Percentiles rank a stretch among this genome's conserved stretches.
Conservation (phyloP, 2,113 vertebrate species). For the Embiotoca jacksoni region DNA sequence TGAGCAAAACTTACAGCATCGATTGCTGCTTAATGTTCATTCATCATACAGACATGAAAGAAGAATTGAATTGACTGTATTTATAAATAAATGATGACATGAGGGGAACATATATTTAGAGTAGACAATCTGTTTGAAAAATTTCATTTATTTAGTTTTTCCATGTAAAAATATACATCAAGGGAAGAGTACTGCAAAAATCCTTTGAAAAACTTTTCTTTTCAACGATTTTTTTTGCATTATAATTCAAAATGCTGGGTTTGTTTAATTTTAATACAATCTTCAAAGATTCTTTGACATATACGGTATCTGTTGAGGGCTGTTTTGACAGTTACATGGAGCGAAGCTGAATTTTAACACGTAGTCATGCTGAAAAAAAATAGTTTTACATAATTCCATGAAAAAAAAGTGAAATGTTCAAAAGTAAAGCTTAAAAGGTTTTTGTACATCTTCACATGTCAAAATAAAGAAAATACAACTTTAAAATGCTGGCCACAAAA, state of each 20-base stretch:
- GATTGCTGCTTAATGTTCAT: background rate
- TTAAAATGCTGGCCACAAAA: background rate
- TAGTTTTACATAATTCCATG: background rate
- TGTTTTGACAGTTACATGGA: background rate
- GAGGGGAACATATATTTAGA: background rate
- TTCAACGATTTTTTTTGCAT: background rate
- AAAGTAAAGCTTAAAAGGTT: background rate
- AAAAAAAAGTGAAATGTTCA: slow-evolving; percentile 12
- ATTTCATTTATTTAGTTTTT: slow-evolving; percentile 45
- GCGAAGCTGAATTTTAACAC: background rate
- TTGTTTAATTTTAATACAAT: slow-evolving; percentile 9
- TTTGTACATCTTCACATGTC: background rate
- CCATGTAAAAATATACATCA: slow-evolving; percentile 64
- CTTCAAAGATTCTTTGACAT: background rate
- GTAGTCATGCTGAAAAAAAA: slow-evolving; percentile 1
- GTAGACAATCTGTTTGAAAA: slow-evolving; percentile 23
- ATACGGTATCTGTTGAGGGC: background rate
- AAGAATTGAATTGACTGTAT: background rate
- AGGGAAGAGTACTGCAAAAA: background rate
- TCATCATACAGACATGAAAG: too few relatives aligned
- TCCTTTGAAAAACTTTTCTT: background rate
- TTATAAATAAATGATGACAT: background rate
- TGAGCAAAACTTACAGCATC: background rate
- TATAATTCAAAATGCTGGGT: background rate
- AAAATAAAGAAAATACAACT: background rate